Base-by-base conservation (phyloP, 2,888 invertebrate species). In the Clistopyga incitator region DNA sequence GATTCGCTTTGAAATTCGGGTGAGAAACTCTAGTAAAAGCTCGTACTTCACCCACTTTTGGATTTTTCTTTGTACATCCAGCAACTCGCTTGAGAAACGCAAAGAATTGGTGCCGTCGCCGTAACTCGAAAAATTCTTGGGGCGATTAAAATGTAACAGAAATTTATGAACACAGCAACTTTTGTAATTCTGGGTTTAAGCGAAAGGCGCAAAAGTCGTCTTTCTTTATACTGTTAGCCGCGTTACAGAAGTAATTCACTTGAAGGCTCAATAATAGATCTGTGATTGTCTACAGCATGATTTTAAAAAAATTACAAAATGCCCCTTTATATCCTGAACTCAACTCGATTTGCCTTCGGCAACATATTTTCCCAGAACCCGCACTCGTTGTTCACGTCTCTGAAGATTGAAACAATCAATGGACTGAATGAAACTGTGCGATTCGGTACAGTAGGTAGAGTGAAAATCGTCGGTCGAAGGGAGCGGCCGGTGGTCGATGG, bases 1-100 rank as follows among this genome's bases (percentile, higher is more conserved):
- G 61, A 38, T 61, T 50, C 45, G 68, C 50, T 68, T 59, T 78
- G 78, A 78, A 70, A 78, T 78, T 70, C 59, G 68, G 59, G 68
- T 6, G 59, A 68, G 77, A 34, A 59, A 68, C 59, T 45, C 23
- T 42, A 3, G 38, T 34, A 34, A 77, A 77, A 77, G 42, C 38
- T 76, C 65, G 68, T 47, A 59, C 20, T 68, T 72, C 20, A 59
- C 29, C 59, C 61, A n/a, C 38, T 54, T 6, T 42, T 29, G 59
- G 59, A 74, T 59, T 61, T 42, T 74, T 54, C 38, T 29, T 6
- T 11, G 15, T 23, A n/a, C 29, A 59, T n/a, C 45, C 45, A 2
- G 6, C 45, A 72, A 25, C 59, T n/a, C n/a, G 23, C 45, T 59
- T 29, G 18, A 20, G 70, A 8, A 25, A 15, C 18, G 13, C 64